These are phyloP conservation scores for Thomomys bottae DNA, from an alignment of 2,113 vertebrate genomes.

Conservation along the genomic window DNA sequence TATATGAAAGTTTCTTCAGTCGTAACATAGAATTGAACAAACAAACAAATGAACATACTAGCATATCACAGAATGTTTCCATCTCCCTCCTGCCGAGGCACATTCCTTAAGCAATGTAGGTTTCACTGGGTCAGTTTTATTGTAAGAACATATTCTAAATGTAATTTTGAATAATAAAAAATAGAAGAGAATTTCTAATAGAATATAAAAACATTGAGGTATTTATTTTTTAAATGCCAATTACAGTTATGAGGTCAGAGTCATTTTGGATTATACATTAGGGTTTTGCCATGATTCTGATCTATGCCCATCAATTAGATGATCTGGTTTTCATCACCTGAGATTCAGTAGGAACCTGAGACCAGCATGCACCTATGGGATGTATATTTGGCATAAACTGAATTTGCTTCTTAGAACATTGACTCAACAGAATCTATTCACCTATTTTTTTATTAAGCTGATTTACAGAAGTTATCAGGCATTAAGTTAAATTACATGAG, in stretches of 20 bases:
- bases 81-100: too few relatives aligned
- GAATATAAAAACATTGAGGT: background rate
- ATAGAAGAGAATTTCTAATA: background rate
- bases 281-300: background rate
- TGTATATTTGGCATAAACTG: background rate
- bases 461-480: background rate
- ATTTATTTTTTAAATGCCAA: background rate
- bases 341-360: background rate
- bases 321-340: background rate
- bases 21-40: too few relatives aligned
- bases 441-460: background rate
- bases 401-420: background rate
- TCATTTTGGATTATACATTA: background rate
- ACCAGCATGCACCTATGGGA: background rate
- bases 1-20: too few relatives aligned
- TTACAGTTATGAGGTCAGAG: background rate
- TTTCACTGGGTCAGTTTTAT: too few relatives aligned
- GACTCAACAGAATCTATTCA: background rate
- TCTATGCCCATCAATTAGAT: background rate
- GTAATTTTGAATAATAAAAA: too few relatives aligned
- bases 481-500: background rate
- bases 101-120: too few relatives aligned
- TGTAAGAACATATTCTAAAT: too few relatives aligned
- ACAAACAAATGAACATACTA: too few relatives aligned
- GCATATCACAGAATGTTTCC: too few relatives aligned